Evolutionary conservation across 2,888 invertebrate genomes (phyloP), one percentile per base, ranked within the genome.

Genomic region (Pandemis cinnamomeana): DNA sequence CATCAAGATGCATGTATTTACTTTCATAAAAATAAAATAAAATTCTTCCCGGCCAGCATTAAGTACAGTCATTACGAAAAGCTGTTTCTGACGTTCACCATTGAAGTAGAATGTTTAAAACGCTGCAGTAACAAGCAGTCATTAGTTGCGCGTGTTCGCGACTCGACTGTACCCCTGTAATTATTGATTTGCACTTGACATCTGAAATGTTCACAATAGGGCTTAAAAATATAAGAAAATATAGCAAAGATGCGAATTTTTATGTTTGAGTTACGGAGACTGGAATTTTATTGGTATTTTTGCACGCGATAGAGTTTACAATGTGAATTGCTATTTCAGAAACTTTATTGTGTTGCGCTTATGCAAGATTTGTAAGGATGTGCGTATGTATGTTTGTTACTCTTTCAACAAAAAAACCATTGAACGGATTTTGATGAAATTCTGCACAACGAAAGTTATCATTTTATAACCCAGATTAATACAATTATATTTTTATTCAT

Each of bases 171-270:
- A 77, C 72, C 76, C 79, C 86, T 85, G 80, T 89, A 89, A 90
- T 90, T 90, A 89, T 83, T 77, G 76, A 77, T 76, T 83, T 88
- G 89, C 80, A 75, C 75, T 78, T 87, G 89, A 89, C 87, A 83
- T 81, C 76, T 68, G 69, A 62, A 72, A 77, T 77, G 67, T 75
- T 71, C 27, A 42, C 7, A 73, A 64, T 69, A 42, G 15, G 36
- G 64, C 51, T 55, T 20, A 20, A 55, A 60, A 41, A 60, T 53
- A 60, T 41, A 1, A 60, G 36, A 41, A 13, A 60, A 15, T n/a
- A 11, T n/a, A 6, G 7, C 15, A 53, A n/a, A 15, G 11, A 15
- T 53, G 13, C 11, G 46, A 48, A 13, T 48, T 48, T 36, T 44
- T 44, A 44, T 8, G 44, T 7, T 44, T 44, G 44, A 44, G 7